A percentile compares a stretch with the other conserved stretches of the same genome.
These are phyloP conservation scores for Melanerpes aurifrons DNA, from an alignment of 2,113 vertebrate species.

Conservation along the genomic window DNA sequence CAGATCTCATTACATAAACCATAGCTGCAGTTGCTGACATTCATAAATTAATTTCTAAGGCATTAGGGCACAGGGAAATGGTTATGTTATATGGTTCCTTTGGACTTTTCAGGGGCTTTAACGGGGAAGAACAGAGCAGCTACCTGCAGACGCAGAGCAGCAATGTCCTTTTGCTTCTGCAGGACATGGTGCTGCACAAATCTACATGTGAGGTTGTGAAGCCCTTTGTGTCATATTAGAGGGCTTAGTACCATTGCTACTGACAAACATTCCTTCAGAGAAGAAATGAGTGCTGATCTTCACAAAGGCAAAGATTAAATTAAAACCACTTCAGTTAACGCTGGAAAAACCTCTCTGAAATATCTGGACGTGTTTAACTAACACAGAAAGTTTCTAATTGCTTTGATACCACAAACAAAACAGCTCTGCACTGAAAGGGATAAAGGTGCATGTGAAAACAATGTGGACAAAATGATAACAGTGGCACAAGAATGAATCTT, in stretches of 20 bases:
- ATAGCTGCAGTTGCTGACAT: background rate
- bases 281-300: background rate
- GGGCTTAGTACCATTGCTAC: background rate
- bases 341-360: background rate
- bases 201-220: background rate
- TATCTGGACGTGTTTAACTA: background rate
- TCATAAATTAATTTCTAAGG: background rate
- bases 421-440: background rate
- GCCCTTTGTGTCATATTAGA: background rate
- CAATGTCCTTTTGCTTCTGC: fast-evolving
- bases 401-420: background rate
- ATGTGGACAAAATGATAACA: fast-evolving
- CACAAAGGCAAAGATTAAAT: background rate
- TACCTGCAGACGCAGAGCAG: background rate
- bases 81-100: background rate
- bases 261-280: background rate
- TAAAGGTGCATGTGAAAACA: background rate
- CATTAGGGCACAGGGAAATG: background rate
- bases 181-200: fast-evolving
- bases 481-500: background rate
- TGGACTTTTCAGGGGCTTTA: background rate
- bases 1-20: background rate
- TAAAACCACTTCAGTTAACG: fast-evolving
- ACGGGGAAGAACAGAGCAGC: background rate
- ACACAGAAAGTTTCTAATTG: background rate